Evolutionary conservation across 2,888 invertebrate species (phyloP).

Genomic region (Caenorhabditis plicata): DNA sequence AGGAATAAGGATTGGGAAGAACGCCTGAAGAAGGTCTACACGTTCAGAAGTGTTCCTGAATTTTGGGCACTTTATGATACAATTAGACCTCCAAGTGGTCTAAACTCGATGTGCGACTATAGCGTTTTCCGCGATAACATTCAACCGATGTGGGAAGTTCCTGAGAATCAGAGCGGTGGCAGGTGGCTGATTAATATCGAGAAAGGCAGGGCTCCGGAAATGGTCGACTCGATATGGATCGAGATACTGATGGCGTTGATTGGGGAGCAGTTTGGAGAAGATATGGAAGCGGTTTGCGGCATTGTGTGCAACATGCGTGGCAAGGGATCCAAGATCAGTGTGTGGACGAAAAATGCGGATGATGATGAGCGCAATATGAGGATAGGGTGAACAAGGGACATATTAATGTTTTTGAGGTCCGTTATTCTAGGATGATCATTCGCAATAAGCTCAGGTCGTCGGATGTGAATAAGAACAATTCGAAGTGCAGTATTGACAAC

Average conservation of each 20-base stretch:
- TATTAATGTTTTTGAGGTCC: no score
- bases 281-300: constrained; percentile 72
- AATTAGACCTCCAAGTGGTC: constrained; percentile 69
- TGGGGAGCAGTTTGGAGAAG: constrained; percentile 90
- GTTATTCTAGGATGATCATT: constrained; percentile 36
- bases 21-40: constrained; percentile 87
- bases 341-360: constrained; percentile 86
- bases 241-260: constrained; percentile 78
- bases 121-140: constrained; percentile 67
- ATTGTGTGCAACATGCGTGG: constrained; percentile 84
- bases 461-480: constrained; percentile 22
- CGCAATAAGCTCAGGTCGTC: constrained; percentile 45
- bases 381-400: constrained; percentile 58
- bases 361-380: constrained; percentile 71
- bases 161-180: constrained; percentile 68
- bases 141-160: constrained; percentile 70
- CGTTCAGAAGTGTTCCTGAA: constrained; percentile 96
- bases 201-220: constrained; percentile 34
- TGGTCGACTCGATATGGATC: constrained; percentile 62
- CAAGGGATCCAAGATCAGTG: constrained; percentile 86
- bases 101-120: constrained; percentile 61
- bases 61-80: constrained; percentile 96
- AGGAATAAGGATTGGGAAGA: constrained; percentile 84
- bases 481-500: constrained; percentile 33
- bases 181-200: constrained; percentile 67